Evolutionary conservation across 1,140 invertebrate species (phyloP).

Genomic region (Dinothrombium tinctorium): DNA sequence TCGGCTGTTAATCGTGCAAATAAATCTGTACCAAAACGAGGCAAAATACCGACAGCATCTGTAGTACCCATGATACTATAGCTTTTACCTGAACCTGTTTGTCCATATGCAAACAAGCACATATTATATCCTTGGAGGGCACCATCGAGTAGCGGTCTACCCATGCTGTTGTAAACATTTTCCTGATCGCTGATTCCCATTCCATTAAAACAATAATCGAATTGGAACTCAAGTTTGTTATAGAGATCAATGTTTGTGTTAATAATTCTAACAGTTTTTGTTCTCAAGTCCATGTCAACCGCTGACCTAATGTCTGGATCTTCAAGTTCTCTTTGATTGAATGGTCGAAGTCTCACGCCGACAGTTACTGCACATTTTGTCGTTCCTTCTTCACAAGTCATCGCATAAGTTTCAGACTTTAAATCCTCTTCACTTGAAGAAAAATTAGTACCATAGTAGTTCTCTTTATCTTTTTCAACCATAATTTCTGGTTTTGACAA

Average conservation of each 20-base stretch:
- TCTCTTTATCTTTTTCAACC: too few species aligned
- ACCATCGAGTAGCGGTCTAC: slow-evolving; percentile 14
- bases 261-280: background rate
- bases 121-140: slow-evolving; percentile 96
- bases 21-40: slow-evolving; percentile 72
- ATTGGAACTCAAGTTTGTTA: slow-evolving; percentile 7
- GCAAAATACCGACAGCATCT: slow-evolving; percentile 50
- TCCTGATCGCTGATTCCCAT: slow-evolving; percentile 5
- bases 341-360: slow-evolving; percentile 8
- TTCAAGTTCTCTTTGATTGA: background rate
- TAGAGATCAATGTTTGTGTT: background rate
- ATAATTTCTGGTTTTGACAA: too few species aligned
- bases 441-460: too few species aligned
- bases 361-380: too few species aligned
- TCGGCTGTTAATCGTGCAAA: slow-evolving; percentile 47
- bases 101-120: slow-evolving; percentile 95
- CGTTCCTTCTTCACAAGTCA: too few species aligned
- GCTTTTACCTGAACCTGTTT: slow-evolving; percentile 92
- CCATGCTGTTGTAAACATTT: slow-evolving; percentile 2
- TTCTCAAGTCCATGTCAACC: background rate
- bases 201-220: slow-evolving; percentile 9
- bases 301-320: background rate
- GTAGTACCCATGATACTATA: slow-evolving; percentile 95
- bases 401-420: too few species aligned
- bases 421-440: too few species aligned